Evolutionary conservation across 2,113 vertebrate species (phyloP).

Genomic region (Poecilia latipinna): DNA sequence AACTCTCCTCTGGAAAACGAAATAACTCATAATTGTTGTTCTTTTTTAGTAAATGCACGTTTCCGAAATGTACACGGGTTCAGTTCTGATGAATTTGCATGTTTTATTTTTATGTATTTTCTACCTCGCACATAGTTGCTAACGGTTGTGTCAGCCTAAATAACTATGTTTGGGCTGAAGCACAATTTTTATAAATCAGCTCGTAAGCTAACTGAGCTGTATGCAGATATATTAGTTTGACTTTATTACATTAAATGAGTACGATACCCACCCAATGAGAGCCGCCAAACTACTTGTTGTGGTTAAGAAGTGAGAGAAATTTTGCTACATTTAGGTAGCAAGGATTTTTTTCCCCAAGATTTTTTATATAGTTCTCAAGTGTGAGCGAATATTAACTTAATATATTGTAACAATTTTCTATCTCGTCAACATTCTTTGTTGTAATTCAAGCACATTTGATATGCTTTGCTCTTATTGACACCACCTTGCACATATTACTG

Average conservation of each 20-base stretch:
- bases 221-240: background rate
- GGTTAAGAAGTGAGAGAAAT: constrained; percentile 38
- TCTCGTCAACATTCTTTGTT: background rate
- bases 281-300: constrained; percentile 66
- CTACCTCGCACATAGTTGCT: constrained; percentile 7
- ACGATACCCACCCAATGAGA: constrained; percentile 28
- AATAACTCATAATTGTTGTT: background rate
- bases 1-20: constrained; percentile 8
- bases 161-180: constrained; percentile 14
- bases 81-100: background rate
- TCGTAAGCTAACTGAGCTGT: background rate
- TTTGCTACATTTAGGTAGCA: background rate
- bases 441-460: background rate
- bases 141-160: constrained; percentile 18
- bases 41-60: background rate
- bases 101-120: constrained; percentile 18
- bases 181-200: background rate
- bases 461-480: background rate
- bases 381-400: background rate
- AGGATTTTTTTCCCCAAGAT: background rate
- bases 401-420: background rate
- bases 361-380: constrained; percentile 33
- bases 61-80: background rate
- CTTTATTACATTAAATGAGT: background rate
- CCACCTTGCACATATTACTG: background rate